Evolutionary conservation across 2,113 vertebrate species (phyloP), one percentile per base, ranked within the genome.

Genomic region (Hyla sarda): DNA sequence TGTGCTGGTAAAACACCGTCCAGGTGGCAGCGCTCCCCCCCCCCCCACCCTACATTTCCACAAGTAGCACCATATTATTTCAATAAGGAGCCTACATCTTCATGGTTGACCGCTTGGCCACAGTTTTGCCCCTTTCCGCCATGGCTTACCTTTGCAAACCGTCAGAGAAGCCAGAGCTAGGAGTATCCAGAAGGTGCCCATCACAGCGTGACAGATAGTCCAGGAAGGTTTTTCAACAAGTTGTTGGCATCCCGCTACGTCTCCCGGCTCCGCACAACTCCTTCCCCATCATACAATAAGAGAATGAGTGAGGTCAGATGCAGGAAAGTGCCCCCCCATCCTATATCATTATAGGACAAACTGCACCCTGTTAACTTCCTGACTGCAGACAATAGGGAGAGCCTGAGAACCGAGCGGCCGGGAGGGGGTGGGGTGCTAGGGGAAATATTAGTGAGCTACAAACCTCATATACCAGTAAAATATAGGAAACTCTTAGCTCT

Each of bases 321-420:
- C 85, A 87, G 85, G 85, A 82, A 85, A 87, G 60, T 41, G 65
- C 67, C 56, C 77, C 78, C 85, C 85, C 85, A 73, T 82, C 84
- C 85, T 74, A 87, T 87, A 81, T 78, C 85, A 58, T 87, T 82
- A 74, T 74, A 87, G 85, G 78, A 87, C 77, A 82, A 71, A 81
- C 85, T 87, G 85, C 85, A 82, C 85, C 85, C 85, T 73, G 69
- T 34, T 56, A 79, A 82, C 85, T 87, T 87, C 85, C 85, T 87
- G 85, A 74, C 77, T 60, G 65, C 65, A 87, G 85, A 87, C 85
- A 87, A 87, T 87, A 74, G 85, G 77, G 85, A 87, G 85, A 87
- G 85, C 85, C 77, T 87, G 85, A 82, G 85, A 87, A 87, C 85
- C 21, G 78, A 74, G 32, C 67, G 6, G 78, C 21, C 85, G 50